Base-by-base conservation (phyloP, 92 coral and sea anemone genomes). In the Phymanthus crucifer region DNA sequence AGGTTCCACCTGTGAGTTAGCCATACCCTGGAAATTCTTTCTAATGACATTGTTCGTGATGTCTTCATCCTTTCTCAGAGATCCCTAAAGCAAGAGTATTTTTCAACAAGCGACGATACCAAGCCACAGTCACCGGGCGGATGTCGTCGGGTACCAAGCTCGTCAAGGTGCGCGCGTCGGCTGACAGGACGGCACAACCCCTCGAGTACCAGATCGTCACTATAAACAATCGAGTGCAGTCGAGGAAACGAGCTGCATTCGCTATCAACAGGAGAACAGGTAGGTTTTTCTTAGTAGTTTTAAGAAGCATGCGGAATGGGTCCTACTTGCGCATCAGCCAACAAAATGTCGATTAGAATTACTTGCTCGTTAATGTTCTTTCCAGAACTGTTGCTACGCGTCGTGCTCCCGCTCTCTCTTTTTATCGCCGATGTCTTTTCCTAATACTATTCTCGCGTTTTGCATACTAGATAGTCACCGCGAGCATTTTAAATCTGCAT, bases 91-190 rank as follows among this genome's bases (percentile, higher is more conserved):
- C 83, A 64, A 61, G 81, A 8, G 78, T 95, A 38, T 80, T 80
- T 40, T 95, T 95, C 77, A 50, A 76, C 65, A 89, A 85, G 78
- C 82, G 76, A 61, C 71, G 88, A 31, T 93, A 95, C 50, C 74
- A 80, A 40, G 80, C 80, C 1, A 77, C 96, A 17, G 86, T 93
- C 14, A 76, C 90, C 1, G 34, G 66, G 1, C 68, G 70, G 13
- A 78, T 89, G 40, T 86, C 87, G 4, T 81, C 78, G 9, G 93
- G 90, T 17, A 77, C 85, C 27, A 72, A 71, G 48, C 66, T 95
- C 29, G 58, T 93, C 27, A 88, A 88, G 21, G 87, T 91, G 6
- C 80, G 82, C 9, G 98, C 98, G 24, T 78, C 78, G 19, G 78
- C 86, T 27, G 77, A 76, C 24, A 86, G 81, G 13, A 78, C 84